A percentile compares a stretch with the other conserved stretches of the same genome.
These are phyloP conservation scores for Halictus ligatus DNA, from an alignment of 2,888 invertebrate species.

Conservation along the genomic window DNA sequence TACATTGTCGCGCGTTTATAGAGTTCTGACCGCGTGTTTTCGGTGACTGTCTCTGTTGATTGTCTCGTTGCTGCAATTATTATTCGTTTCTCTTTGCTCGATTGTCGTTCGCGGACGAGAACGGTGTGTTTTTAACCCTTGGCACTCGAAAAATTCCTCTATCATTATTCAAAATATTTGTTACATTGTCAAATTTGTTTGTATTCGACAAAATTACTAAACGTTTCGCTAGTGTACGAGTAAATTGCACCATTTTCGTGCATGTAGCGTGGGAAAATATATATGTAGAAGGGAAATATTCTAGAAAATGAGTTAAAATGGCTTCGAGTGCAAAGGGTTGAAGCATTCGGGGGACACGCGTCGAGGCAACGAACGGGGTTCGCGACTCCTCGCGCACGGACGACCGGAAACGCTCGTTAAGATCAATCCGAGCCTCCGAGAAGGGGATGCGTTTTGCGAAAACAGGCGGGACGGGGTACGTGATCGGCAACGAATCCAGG, in stretches of 20 bases:
- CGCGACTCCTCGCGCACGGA: conserved; percentile 28
- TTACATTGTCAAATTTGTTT: too few species aligned
- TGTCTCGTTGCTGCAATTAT: background rate
- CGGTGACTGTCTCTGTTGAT: too few species aligned
- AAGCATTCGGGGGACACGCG: conserved; percentile 30
- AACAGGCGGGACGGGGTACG: conserved; percentile 17
- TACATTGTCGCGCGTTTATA: conserved; percentile 43
- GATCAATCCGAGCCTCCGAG: conserved; percentile 37
- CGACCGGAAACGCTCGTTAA: conserved; percentile 47
- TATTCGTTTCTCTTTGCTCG: background rate
- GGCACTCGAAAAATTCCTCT: too few species aligned
- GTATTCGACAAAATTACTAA: too few species aligned
- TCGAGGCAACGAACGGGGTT: conserved; percentile 21
- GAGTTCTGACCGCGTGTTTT: conserved; percentile 1
- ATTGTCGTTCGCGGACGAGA: background rate
- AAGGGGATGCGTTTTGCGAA: conserved; percentile 22
- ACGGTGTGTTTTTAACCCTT: too few species aligned
- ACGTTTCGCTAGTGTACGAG: too few species aligned
- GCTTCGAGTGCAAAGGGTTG: too few species aligned
- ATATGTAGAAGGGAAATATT: too few species aligned
- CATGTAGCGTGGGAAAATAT: too few species aligned
- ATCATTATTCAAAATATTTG: too few species aligned
- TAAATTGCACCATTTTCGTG: too few species aligned
- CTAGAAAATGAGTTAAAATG: too few species aligned
- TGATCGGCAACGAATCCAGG: conserved; percentile 4